phyloP scores from a whole-genome alignment of 2,888 invertebrate genomes.

The Ennomos quercinarius region DNA sequence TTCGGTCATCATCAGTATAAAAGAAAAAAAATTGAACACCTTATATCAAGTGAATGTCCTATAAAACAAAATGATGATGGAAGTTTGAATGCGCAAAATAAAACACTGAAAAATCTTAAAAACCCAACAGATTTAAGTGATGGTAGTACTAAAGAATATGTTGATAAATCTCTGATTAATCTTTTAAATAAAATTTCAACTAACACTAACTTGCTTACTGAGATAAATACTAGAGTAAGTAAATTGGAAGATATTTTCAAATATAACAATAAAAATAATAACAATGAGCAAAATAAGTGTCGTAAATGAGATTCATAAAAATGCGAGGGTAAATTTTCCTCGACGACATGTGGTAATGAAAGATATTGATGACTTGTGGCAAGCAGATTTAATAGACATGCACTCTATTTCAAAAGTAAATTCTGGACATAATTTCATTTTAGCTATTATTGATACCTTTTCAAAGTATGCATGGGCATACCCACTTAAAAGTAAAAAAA shows the following conservation, averaged over 20 bases:
- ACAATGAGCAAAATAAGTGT: constrained; percentile 1
- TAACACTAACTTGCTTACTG: not conserved
- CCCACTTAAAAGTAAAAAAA: constrained; percentile 14
- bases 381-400: constrained; percentile 57
- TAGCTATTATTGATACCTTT: constrained; percentile 21
- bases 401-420: constrained; percentile 21
- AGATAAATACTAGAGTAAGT: not conserved
- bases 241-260: not conserved
- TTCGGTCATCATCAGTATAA: constrained; percentile 2
- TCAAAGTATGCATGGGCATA: constrained; percentile 21
- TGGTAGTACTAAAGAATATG: not conserved
- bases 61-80: not conserved
- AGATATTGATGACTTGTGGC: constrained; percentile 62
- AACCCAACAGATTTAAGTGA: not conserved
- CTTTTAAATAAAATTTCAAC: not conserved
- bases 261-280: no score
- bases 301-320: constrained; percentile 43
- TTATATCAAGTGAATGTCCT: not conserved
- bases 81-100: not conserved
- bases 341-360: constrained; percentile 52
- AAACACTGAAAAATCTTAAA: not conserved
- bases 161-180: constrained; percentile 1
- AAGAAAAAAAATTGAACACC: not conserved
- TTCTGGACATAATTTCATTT: constrained; percentile 6
- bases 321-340: constrained; percentile 56